Evolutionary conservation across 2,888 invertebrate species (phyloP), one percentile per base, ranked within the genome.

Genomic region (Auanema sp.): DNA sequence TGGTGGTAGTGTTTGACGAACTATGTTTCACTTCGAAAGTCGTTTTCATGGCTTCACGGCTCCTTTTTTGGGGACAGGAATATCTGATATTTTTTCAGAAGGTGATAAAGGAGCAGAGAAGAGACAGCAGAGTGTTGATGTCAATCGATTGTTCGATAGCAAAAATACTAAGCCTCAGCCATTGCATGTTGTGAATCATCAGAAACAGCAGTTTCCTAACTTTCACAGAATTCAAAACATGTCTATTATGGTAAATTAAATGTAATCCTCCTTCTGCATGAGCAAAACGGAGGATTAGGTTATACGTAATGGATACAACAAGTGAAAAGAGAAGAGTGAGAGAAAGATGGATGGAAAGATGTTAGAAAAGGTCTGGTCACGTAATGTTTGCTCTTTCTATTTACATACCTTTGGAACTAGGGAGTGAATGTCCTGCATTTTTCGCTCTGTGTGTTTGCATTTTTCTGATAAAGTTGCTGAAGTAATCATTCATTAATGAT

Each of bases 381-480:
- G 16, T 47, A 23, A 18, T 47, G 47, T 47, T 47, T 47, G 21
- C 47, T 40, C 33, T 33, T 33, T 33, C 33, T 33, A 33, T 33
- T 33, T 33, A 70, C 72, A 16, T 11, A 83, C 83, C 74, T 80
- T 81, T n/a, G 81, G 83, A 23, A 84, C 84, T 8, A 81, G 69
- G 16, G 76, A 60, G 63, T 84, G 84, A 43, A 83, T 69, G 57
- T 83, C 84, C 66, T 83, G 83, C 83, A 84, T 84, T 66, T 80
- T 79, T 42, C 80, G 59, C 53, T 83, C 82, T 18, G 75, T 72
- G 10, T 64, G 41, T 58, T 78, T 78, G n/a, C 75, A 69, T 51
- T 76, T 69, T 24, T 68, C 65, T 14, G 77, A 73, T 49, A 83
- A 68, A 11, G 67, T 65, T 42, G 63, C 65, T 23, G 44, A 18